Evolutionary conservation across 1,140 invertebrate species (phyloP).

Genomic region (Homarus americanus): DNA sequence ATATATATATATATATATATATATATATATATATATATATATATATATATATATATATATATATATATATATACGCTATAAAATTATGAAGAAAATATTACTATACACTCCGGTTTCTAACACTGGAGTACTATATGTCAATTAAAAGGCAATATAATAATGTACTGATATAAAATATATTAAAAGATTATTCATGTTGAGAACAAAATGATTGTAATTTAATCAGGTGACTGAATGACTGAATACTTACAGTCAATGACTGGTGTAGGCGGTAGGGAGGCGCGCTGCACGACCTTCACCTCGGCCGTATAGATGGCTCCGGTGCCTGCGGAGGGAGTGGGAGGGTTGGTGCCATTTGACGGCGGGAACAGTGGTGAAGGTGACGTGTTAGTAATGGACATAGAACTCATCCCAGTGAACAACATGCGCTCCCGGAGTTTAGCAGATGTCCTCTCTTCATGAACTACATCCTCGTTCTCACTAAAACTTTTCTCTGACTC

Average conservation of each 20-base stretch:
- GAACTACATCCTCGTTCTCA: neutral
- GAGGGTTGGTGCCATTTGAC: constrained; percentile 54
- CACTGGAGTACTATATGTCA: no score
- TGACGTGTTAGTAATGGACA: constrained; percentile 14
- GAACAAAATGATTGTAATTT: no score
- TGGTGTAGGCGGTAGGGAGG: constrained; percentile 62
- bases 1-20: no score
- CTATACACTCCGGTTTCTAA: no score
- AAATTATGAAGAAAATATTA: no score
- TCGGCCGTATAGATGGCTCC: constrained; percentile 59
- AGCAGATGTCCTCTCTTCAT: neutral
- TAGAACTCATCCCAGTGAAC: constrained; percentile 15
- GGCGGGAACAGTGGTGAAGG: constrained; percentile 42
- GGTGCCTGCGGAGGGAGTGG: constrained; percentile 64
- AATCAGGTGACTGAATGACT: neutral
- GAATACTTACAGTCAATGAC: constrained; percentile 45
- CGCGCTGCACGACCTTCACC: constrained; percentile 65
- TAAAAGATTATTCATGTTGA: no score
- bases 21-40: no score
- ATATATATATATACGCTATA: no score
- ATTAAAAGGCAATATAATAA: no score
- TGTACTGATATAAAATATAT: no score
- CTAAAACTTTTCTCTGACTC: neutral
- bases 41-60: no score
- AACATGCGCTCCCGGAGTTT: neutral